phyloP scores from a whole-genome alignment of 2,888 invertebrate species.

The Dryomyza anilis region DNA sequence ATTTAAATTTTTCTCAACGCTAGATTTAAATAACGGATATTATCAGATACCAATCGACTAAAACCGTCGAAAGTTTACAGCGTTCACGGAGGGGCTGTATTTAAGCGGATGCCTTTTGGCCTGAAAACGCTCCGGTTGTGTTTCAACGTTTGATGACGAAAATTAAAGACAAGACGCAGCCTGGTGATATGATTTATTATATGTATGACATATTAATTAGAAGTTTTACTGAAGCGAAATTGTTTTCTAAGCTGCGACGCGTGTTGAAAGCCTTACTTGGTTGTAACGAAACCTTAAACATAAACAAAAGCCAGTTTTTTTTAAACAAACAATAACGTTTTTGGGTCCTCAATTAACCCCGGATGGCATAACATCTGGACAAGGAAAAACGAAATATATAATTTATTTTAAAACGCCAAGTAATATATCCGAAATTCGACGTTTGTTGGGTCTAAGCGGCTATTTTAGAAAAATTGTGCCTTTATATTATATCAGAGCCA shows the following conservation, averaged over 20 bases:
- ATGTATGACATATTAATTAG: conserved; percentile 33
- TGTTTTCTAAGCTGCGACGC: conserved; percentile 20
- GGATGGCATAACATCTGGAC: conserved; percentile 13
- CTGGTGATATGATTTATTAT: conserved; percentile 29
- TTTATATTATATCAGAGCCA: not conserved
- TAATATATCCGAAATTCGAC: conserved; percentile 4
- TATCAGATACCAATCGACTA: conserved; percentile 27
- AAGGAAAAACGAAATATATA: conserved; percentile 12
- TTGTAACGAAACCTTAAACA: conserved; percentile 13
- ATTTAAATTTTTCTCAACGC: conserved; percentile 24
- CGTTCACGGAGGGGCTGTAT: conserved; percentile 33
- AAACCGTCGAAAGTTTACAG: conserved; percentile 23
- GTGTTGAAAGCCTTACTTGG: conserved; percentile 17
- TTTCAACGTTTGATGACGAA: conserved; percentile 28
- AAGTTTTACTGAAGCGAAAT: conserved; percentile 18
- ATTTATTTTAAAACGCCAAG: conserved; percentile 13
- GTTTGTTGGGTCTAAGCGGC: conserved; percentile 11
- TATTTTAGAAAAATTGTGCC: conserved; percentile 3
- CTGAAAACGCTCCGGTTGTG: conserved; percentile 25
- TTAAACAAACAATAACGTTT: conserved; percentile 9
- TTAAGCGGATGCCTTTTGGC: conserved; percentile 33
- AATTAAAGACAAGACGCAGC: conserved; percentile 10
- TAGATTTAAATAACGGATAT: conserved; percentile 31
- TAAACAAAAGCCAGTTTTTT: not conserved
- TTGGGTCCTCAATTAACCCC: conserved; percentile 19